Conservation (phyloP, 2,113 vertebrate genomes). For the Casuarius casuarius region DNA sequence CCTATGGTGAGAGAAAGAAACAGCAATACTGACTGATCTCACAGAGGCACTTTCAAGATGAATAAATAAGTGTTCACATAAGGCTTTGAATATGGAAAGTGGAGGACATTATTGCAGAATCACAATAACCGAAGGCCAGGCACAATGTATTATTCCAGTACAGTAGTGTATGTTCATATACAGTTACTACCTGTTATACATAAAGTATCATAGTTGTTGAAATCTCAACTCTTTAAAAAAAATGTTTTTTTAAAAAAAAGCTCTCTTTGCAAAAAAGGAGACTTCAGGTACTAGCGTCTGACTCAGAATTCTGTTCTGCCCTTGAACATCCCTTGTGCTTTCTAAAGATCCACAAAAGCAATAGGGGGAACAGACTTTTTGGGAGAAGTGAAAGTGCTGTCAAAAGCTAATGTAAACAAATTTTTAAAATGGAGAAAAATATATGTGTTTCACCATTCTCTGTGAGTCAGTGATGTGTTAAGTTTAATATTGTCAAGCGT, state of each 20-base stretch:
- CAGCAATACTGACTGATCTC: background rate
- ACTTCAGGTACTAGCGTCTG: conserved; percentile 2
- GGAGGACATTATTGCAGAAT: background rate
- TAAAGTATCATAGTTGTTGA: background rate
- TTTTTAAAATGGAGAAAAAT: background rate
- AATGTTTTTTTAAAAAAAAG: background rate
- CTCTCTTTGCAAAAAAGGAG: background rate
- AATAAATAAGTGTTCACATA: background rate
- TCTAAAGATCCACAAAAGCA: conserved; percentile 7
- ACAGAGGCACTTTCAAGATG: background rate
- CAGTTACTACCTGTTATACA: background rate
- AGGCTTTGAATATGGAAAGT: background rate
- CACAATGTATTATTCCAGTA: background rate
- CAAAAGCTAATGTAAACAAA: conserved; percentile 30
- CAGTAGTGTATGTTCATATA: background rate
- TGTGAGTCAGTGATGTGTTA: conserved; percentile 13
- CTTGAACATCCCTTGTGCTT: background rate
- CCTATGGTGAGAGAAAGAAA: background rate
- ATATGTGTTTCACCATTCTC: background rate
- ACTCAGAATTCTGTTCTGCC: background rate
- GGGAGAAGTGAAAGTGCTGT: background rate
- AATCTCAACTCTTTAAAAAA: background rate
- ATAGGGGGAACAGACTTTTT: background rate
- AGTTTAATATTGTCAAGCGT: background rate
- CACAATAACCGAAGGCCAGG: background rate